phyloP scores from a whole-genome alignment of 2,113 vertebrate species.

The Zapus hudsonius region DNA sequence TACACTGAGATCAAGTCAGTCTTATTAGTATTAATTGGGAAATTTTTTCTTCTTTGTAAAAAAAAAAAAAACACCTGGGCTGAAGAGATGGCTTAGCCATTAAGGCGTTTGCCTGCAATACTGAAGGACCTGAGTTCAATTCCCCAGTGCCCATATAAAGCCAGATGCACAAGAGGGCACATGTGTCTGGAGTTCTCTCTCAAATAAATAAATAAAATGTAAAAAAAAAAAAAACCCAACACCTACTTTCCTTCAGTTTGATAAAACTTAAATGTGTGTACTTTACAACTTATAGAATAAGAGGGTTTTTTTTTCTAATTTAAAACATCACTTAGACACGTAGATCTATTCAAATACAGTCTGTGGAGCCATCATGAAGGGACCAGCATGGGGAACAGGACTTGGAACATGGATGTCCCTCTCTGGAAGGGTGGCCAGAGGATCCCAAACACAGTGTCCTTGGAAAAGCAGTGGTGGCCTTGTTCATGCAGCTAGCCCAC shows the following conservation, averaged over 20 bases:
- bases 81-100: too few relatives aligned
- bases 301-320: background rate
- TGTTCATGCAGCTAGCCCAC: background rate
- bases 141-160: too few relatives aligned
- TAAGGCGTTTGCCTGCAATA: too few relatives aligned
- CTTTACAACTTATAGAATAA: background rate
- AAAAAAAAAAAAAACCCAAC: too few relatives aligned
- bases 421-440: background rate
- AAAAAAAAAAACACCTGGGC: too few relatives aligned
- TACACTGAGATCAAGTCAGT: background rate
- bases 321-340: background rate
- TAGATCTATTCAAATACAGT: background rate
- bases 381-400: background rate
- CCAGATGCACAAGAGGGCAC: too few relatives aligned
- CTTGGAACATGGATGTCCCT: background rate
- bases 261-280: background rate
- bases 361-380: background rate
- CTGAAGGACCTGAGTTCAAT: too few relatives aligned
- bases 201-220: too few relatives aligned
- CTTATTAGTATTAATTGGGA: slow-evolving; percentile 10
- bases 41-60: slow-evolving; percentile 10
- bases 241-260: slow-evolving; percentile 5
- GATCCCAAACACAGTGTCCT: background rate
- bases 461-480: background rate
- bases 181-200: too few relatives aligned